Evolutionary conservation across 2,797 vertebrate genomes (phyloP), one percentile per base, ranked within the genome.

Genomic region (Diplodus puntazzo): DNA sequence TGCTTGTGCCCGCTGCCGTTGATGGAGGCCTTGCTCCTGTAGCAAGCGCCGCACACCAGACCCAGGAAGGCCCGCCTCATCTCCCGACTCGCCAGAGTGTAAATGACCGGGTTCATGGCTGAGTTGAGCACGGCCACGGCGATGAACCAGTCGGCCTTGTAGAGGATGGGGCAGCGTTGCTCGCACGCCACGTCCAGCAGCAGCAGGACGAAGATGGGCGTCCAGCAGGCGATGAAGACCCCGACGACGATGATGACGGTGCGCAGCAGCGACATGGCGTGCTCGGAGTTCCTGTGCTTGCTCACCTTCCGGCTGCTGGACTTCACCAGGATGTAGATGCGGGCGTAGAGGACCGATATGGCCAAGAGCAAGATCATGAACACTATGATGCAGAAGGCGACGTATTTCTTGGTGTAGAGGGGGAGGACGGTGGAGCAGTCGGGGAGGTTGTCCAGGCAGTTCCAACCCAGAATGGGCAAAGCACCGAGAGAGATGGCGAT

Each of bases 381-480:
- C 73, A 99, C 93, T 30, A 93, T 97, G 84, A 98, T 96, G 75
- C 96, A 98, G 92, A 99, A 99, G 3, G 96, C 97, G 14, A 99
- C 96, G 49, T 99, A 99, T 34, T 93, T 97, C 91, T 98, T 99
- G 77, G 95, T 96, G 76, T 99, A 99, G 6, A 99, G 96, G 1
- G 98, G 97, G 65, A 99, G 89, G 74, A 99, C 92, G 0, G 96
- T 98, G 49, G 98, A 99, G 88, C 98, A 99, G 43, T 98, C 96
- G 0, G 95, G 78, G 39, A 99, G 95, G 81, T 97, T 95, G 53
- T 87, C 91, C 79, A 97, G 93, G 87, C 98, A 99, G 90, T 99
- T 99, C 98, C 98, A 99, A 62, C 98, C 98, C 0, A 99, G 94
- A 61, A 99, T 97, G 58, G 98, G 98, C 80, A 99, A 91, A 45